phyloP scores from a whole-genome alignment of 2,113 vertebrate genomes.

The Probosciger aterrimus region DNA sequence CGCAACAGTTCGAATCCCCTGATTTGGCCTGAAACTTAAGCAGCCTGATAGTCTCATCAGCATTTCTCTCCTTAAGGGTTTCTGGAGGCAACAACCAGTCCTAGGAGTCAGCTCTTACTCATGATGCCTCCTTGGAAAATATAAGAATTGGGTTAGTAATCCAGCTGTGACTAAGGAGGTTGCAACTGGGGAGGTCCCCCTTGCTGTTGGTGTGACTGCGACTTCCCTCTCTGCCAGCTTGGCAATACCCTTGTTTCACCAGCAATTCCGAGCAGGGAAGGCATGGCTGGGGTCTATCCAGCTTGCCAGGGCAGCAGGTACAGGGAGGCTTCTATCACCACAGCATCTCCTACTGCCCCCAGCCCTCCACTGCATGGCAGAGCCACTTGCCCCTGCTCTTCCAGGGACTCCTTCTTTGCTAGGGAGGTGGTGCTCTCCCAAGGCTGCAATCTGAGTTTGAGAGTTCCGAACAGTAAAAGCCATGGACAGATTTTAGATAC shows the following conservation, averaged over 20 bases:
- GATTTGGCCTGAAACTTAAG: not conserved
- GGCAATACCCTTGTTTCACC: not conserved
- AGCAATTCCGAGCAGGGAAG: rapidly evolving
- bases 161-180: constrained; percentile 21
- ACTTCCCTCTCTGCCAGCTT: not conserved
- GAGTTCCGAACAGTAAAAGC: not conserved
- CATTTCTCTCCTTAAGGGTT: not conserved
- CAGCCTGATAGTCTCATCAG: not conserved
- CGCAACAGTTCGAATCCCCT: rapidly evolving
- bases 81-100: constrained; percentile 3
- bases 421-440: not conserved
- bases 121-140: constrained; percentile 14
- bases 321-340: not conserved
- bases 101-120: constrained; percentile 44
- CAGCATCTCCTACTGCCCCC: not conserved
- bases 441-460: not conserved
- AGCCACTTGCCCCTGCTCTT: not conserved
- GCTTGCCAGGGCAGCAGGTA: rapidly evolving
- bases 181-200: not conserved
- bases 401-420: not conserved
- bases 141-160: constrained; percentile 8
- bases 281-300: not conserved
- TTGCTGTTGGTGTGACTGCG: not conserved
- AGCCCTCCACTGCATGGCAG: not conserved
- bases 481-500: not conserved